Percentiles rank a stretch among this genome's conserved stretches.
Evolutionary conservation across 2,797 vertebrate species (phyloP).

Genomic region (Micropoecilia bifurca): DNA sequence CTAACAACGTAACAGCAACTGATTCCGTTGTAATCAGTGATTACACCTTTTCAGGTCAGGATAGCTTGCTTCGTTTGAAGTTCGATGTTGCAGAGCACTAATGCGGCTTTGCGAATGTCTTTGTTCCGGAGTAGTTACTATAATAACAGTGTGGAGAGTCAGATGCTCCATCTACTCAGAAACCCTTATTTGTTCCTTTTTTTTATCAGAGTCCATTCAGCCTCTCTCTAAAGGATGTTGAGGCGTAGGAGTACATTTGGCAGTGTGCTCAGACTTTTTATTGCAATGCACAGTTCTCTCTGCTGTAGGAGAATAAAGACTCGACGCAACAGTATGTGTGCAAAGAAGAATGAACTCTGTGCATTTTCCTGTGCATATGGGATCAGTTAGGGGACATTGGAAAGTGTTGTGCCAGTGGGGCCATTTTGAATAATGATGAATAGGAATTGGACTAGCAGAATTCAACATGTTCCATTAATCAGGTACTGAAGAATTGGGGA

Average conservation of each 20-base stretch:
- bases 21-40: slow-evolving; percentile 66
- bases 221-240: slow-evolving; percentile 66
- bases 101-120: slow-evolving; percentile 64
- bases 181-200: slow-evolving; percentile 68
- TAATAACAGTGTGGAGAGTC: slow-evolving; percentile 66
- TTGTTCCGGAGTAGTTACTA: slow-evolving; percentile 65
- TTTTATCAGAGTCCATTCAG: slow-evolving; percentile 77
- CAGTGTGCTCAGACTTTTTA: slow-evolving; percentile 69
- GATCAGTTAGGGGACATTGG: slow-evolving; percentile 14
- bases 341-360: slow-evolving; percentile 32
- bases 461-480: slow-evolving; percentile 63
- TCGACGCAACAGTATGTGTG: slow-evolving; percentile 47
- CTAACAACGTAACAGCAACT: slow-evolving; percentile 48
- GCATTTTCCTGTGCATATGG: slow-evolving; percentile 36
- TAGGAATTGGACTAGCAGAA: slow-evolving; percentile 43
- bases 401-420: slow-evolving; percentile 9
- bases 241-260: slow-evolving; percentile 70
- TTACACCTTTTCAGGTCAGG: slow-evolving; percentile 64
- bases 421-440: slow-evolving; percentile 57
- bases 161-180: slow-evolving; percentile 64
- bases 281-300: slow-evolving; percentile 70
- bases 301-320: slow-evolving; percentile 65
- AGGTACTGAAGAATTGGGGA: slow-evolving; percentile 46
- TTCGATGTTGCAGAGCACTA: slow-evolving; percentile 67
- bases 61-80: slow-evolving; percentile 65